phyloP scores from a whole-genome alignment of 2,888 invertebrate species.

The Drosophila atripex region DNA sequence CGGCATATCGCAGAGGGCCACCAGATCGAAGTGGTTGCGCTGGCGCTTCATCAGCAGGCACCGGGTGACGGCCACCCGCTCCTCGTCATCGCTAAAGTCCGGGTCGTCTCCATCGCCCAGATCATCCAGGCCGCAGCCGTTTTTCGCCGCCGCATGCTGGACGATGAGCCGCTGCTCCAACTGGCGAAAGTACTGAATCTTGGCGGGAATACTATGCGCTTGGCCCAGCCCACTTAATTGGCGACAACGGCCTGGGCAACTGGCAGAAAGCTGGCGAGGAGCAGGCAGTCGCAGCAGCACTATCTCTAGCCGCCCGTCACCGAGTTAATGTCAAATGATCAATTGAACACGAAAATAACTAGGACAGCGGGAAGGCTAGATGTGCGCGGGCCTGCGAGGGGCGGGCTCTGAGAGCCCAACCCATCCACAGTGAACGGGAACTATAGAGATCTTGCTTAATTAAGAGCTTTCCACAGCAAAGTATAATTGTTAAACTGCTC shows the following conservation, averaged over 20 bases:
- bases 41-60: conserved; percentile 66
- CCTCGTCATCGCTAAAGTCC: conserved; percentile 13
- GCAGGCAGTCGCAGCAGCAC: conserved; percentile 27
- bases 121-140: conserved; percentile 34
- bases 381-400: background rate
- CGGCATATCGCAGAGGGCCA: conserved; percentile 75
- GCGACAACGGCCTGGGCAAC: conserved; percentile 61
- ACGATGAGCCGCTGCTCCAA: conserved; percentile 66
- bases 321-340: conserved; percentile 74
- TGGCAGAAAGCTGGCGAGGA: conserved; percentile 52
- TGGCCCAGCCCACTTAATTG: conserved; percentile 61
- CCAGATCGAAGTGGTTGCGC: conserved; percentile 79
- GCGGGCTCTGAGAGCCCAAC: background rate
- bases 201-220: conserved; percentile 56
- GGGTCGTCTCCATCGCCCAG: background rate
- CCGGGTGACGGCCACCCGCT: conserved; percentile 45
- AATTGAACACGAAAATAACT: conserved; percentile 62
- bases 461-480: conserved; percentile 22
- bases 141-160: conserved; percentile 53
- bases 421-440: conserved; percentile 43
- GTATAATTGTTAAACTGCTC: conserved; percentile 24
- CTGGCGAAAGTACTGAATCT: conserved; percentile 79
- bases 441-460: conserved; percentile 37
- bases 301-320: conserved; percentile 43
- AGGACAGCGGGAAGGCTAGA: conserved; percentile 47